These are phyloP conservation scores for Penaeus chinensis DNA, from an alignment of 1,140 invertebrate genomes.

Conservation along the genomic window DNA sequence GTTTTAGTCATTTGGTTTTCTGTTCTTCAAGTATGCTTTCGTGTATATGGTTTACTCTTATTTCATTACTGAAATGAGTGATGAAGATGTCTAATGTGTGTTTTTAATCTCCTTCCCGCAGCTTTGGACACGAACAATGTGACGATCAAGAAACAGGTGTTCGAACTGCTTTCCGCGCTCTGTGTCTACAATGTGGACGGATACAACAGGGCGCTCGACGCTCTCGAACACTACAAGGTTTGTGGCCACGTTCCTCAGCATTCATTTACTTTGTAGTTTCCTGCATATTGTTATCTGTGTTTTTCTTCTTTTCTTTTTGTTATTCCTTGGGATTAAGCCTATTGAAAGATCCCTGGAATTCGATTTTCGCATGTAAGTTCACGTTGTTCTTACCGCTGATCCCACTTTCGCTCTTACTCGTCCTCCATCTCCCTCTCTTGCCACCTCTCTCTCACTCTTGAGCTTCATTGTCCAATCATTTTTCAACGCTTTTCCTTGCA, in stretches of 20 bases:
- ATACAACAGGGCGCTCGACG: constrained; percentile 84
- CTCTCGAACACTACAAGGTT: constrained; percentile 89
- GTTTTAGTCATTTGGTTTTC: too few species aligned
- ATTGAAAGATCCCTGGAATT: too few species aligned
- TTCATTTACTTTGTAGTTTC: background rate
- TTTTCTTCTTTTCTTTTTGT: background rate
- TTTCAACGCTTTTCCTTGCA: constrained; percentile 3
- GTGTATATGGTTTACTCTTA: too few species aligned
- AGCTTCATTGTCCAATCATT: background rate
- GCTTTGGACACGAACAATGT: constrained; percentile 86
- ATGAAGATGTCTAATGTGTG: background rate
- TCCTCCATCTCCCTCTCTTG: too few species aligned
- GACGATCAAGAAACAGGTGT: constrained; percentile 91
- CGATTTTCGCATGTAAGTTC: too few species aligned
- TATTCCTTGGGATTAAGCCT: background rate
- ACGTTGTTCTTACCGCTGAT: too few species aligned
- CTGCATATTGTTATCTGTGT: background rate
- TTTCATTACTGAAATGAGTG: background rate
- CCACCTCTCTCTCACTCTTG: too few species aligned
- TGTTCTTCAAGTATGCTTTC: too few species aligned
- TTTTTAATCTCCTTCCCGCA: constrained; percentile 66
- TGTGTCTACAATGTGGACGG: constrained; percentile 90
- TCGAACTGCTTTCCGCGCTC: constrained; percentile 88
- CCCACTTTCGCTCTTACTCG: too few species aligned
- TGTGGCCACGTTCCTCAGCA: constrained; percentile 20